Percentiles rank a stretch among this genome's conserved stretches.
Conservation (phyloP, 30 jellyfish, hydroid and myxozoan species). For the Aurelia aurita region DNA sequence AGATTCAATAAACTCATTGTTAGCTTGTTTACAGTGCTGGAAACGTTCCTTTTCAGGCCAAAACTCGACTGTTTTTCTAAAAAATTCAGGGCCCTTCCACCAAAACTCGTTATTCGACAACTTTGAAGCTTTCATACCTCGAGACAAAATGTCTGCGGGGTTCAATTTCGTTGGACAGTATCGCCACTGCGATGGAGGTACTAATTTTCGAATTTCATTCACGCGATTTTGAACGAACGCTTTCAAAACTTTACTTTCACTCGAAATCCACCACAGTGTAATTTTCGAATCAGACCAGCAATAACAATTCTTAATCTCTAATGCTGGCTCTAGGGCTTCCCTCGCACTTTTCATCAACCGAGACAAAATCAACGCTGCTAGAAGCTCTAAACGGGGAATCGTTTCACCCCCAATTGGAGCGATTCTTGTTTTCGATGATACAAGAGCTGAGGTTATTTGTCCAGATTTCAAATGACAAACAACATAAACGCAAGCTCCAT, state of each 20-base stretch:
- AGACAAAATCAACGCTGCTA: background rate
- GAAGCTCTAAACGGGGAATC: background rate
- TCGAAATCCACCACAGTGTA: background rate
- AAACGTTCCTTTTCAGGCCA: background rate
- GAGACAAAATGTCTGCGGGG: background rate
- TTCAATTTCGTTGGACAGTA: slow-evolving; percentile 1
- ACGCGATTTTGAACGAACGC: background rate
- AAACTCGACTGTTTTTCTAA: background rate
- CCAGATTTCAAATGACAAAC: too few relatives aligned
- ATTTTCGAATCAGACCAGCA: background rate
- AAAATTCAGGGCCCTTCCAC: background rate
- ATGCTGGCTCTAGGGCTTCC: background rate
- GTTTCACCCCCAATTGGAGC: background rate
- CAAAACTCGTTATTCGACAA: background rate
- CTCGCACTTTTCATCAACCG: background rate
- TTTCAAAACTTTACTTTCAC: background rate
- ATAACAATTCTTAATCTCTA: background rate
- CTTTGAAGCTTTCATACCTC: background rate
- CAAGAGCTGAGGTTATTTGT: too few relatives aligned
- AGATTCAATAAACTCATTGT: background rate
- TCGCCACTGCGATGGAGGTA: background rate
- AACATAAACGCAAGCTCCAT: too few relatives aligned
- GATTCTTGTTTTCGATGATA: background rate
- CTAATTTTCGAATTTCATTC: background rate
- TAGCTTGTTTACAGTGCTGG: background rate